Percentiles rank a stretch among this genome's conserved stretches.
phyloP scores from a whole-genome alignment of 2,797 vertebrate species.

The Falco biarmicus region DNA sequence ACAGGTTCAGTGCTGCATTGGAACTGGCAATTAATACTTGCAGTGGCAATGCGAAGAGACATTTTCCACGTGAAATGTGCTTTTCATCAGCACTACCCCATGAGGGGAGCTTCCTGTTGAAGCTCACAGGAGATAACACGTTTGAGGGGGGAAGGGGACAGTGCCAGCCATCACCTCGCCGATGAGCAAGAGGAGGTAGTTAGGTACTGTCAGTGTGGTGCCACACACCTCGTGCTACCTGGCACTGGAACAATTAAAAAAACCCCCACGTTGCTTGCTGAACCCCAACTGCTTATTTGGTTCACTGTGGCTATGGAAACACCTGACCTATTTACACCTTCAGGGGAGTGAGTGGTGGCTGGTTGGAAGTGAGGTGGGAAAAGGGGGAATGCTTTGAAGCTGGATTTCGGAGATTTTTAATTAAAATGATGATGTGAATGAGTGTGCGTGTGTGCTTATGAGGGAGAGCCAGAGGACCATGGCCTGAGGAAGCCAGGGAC shows the following conservation, averaged over 20 bases:
- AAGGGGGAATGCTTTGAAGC: neutral
- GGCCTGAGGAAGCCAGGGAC: fast-evolving
- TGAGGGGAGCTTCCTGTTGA: neutral
- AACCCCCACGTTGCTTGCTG: fast-evolving
- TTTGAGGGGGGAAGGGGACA: neutral
- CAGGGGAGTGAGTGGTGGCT: neutral
- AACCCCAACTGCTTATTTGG: neutral
- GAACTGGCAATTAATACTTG: constrained; percentile 37
- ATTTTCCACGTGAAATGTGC: constrained; percentile 3
- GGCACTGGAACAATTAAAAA: neutral
- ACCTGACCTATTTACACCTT: constrained; percentile 31
- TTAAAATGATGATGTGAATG: neutral
- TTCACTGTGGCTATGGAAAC: constrained; percentile 37
- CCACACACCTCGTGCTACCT: fast-evolving
- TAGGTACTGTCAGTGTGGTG: neutral
- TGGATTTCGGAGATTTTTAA: neutral
- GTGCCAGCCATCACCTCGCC: fast-evolving
- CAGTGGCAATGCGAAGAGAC: neutral
- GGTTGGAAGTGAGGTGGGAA: neutral
- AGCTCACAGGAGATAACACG: neutral
- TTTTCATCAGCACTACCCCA: neutral
- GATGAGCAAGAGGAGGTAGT: neutral
- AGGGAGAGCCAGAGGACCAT: neutral
- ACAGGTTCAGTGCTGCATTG: neutral
- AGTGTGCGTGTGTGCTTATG: neutral